Evolutionary conservation across 1,140 invertebrate genomes (phyloP).

Genomic region (Steinernema khuongi): DNA sequence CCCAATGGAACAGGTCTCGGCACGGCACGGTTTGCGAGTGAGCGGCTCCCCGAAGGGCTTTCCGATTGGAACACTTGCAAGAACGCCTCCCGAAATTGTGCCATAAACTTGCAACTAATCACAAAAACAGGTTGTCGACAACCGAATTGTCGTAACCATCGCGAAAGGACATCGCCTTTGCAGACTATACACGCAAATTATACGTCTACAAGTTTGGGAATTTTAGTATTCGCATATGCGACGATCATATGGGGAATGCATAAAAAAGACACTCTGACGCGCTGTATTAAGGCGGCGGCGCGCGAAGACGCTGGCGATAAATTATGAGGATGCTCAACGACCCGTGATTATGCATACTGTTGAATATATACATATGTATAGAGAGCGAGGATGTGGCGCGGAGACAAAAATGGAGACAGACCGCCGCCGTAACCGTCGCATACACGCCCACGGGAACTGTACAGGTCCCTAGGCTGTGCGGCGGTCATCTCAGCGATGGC

Average conservation of each 20-base stretch:
- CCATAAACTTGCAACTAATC: slow-evolving; percentile 1
- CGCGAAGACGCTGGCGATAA: slow-evolving; percentile 6
- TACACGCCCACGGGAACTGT: background rate
- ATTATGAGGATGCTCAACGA: slow-evolving; percentile 10
- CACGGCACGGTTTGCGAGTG: too few species aligned
- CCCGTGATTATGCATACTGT: slow-evolving; percentile 16
- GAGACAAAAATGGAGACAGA: background rate
- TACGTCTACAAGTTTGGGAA: too few species aligned
- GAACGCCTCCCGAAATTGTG: background rate
- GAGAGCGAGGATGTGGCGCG: background rate
- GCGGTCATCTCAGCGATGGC: too few species aligned
- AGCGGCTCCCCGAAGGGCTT: too few species aligned
- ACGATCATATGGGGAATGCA: too few species aligned
- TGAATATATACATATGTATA: slow-evolving; percentile 3
- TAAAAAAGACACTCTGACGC: background rate
- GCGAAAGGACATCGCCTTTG: background rate
- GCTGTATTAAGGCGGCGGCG: background rate
- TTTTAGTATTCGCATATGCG: too few species aligned
- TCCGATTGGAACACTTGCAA: too few species aligned
- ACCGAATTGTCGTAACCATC: background rate
- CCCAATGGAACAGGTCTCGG: too few species aligned
- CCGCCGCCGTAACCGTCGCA: background rate
- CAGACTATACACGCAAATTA: too few species aligned
- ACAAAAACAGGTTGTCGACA: slow-evolving; percentile 4
- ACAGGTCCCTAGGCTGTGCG: background rate